phyloP scores from a whole-genome alignment of 1,140 invertebrate genomes.

The Monomorium pharaonis region DNA sequence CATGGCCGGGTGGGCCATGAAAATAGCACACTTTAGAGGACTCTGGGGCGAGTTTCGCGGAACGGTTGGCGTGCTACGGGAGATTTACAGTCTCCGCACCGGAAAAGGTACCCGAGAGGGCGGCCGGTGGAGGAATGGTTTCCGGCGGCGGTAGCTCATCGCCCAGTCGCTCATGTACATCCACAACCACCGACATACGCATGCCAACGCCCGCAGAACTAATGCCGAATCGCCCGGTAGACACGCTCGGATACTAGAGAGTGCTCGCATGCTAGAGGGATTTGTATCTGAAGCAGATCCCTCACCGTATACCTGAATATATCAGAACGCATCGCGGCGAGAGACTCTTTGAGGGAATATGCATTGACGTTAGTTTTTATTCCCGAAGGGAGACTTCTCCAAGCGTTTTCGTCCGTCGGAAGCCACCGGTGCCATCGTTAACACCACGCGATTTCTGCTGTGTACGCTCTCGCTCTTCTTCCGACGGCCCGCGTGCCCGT shows the following conservation, averaged over 20 bases:
- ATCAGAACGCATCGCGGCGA: not conserved
- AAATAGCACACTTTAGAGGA: constrained; percentile 73
- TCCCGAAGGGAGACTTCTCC: not conserved
- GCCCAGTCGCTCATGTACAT: constrained; percentile 47
- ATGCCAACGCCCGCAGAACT: constrained; percentile 60
- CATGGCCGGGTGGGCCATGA: constrained; percentile 56
- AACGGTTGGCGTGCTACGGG: constrained; percentile 76
- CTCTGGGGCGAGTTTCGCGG: constrained; percentile 55
- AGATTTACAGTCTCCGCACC: constrained; percentile 79
- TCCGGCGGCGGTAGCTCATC: constrained; percentile 75
- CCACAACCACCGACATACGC: constrained; percentile 64
- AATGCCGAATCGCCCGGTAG: constrained; percentile 16
- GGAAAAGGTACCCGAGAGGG: constrained; percentile 79
- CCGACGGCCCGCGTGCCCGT: not conserved
- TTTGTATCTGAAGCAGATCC: constrained; percentile 31
- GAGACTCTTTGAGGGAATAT: not conserved
- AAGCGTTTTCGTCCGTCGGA: constrained; percentile 30
- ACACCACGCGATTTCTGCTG: not conserved
- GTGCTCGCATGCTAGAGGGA: constrained; percentile 7
- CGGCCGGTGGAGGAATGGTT: constrained; percentile 78
- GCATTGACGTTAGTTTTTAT: not conserved
- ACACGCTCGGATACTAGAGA: constrained; percentile 42
- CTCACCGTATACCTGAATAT: not conserved
- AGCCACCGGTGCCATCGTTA: constrained; percentile 7
- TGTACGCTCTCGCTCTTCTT: not conserved